Base-by-base conservation (phyloP, 2,888 invertebrate genomes). In the Amphimallon solstitiale region DNA sequence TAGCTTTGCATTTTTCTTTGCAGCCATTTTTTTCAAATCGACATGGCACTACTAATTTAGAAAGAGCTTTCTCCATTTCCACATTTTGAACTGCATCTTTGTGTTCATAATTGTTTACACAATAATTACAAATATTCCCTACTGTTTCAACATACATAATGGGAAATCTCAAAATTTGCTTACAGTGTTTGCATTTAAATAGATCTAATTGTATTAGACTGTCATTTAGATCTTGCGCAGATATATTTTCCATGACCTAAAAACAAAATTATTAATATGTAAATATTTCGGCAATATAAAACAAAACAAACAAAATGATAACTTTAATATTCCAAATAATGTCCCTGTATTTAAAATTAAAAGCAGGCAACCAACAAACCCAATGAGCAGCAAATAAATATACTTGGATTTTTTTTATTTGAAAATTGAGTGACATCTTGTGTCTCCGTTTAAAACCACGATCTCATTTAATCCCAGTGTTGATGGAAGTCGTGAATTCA, bases 91-190 rank as follows among this genome's bases (percentile, higher is more conserved):
- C 38, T 21, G 68, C 67, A n/a, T 56, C 60, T 46, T 61, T 67
- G 2, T 66, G 37, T 43, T 54, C 43, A 4, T 49, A 60, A 4
- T 70, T 71, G 60, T 74, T 68, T 46, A 73, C 67, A 43, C 80
- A 80, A 5, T 63, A 66, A 7, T 72, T 72, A 63, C 80, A 80
- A 14, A 78, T 67, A 61, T 78, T 78, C 17, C 79, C 79, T 5
- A 73, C 46, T 52, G 73, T 70, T 65, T 75, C 73, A 3, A 76
- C 74, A 21, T 78, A 67, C 72, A 77, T 76, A 63, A 80, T 76
- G n/a, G 79, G 79, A 35, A 71, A 67, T 17, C 72, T 74, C 54
- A 76, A 70, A 35, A 79, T 68, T 23, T 75, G 72, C 12, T 73
- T 71, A 63, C 79, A 80, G 45, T 70, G 63, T 23, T 71, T 71